These are phyloP conservation scores for Streptopelia turtur DNA, from an alignment of 2,797 vertebrate genomes.

Conservation along the genomic window DNA sequence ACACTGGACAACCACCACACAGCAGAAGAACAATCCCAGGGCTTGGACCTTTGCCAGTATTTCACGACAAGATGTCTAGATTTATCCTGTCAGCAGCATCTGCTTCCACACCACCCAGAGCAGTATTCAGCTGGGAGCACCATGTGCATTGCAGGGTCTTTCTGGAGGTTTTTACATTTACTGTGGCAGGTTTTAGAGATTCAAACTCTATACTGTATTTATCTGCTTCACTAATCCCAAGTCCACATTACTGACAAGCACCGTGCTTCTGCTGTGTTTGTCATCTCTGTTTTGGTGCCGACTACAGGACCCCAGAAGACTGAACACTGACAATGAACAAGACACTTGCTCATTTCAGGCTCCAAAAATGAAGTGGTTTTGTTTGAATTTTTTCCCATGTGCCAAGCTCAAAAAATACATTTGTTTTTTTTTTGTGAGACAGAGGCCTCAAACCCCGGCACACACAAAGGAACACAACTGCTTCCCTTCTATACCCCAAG, in stretches of 20 bases:
- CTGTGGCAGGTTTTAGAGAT: background rate
- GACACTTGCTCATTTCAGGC: background rate
- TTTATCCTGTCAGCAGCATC: background rate
- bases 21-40: background rate
- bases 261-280: background rate
- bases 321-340: background rate
- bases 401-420: background rate
- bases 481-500: background rate
- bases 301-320: background rate
- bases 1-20: fast-evolving
- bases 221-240: background rate
- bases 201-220: background rate
- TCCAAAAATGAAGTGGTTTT: background rate
- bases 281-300: background rate
- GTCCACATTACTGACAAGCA: fast-evolving
- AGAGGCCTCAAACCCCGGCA: background rate
- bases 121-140: background rate
- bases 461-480: background rate
- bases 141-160: background rate
- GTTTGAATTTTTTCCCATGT: background rate
- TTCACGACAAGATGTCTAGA: background rate
- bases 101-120: background rate
- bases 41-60: background rate
- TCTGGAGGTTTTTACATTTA: background rate
- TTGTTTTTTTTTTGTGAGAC: background rate